Evolutionary conservation across 2,797 vertebrate genomes (phyloP).

Genomic region (Columba guinea): DNA sequence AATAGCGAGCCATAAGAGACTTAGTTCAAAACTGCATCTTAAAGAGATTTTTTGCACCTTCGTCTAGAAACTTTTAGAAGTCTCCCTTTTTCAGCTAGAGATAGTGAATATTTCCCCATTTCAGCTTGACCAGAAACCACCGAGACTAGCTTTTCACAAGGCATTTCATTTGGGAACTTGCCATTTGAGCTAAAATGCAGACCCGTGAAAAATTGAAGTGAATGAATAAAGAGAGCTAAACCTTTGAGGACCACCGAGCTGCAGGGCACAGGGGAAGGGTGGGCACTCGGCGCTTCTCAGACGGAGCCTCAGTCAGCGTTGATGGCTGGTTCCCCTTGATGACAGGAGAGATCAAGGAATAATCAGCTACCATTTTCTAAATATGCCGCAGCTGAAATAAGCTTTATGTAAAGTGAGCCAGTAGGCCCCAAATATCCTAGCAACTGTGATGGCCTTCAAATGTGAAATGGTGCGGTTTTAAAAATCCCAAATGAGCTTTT

Average conservation of each 20-base stretch:
- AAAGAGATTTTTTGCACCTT: background rate
- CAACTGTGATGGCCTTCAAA: constrained; percentile 3
- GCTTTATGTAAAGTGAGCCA: constrained; percentile 2
- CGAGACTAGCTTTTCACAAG: background rate
- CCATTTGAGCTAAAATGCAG: constrained; percentile 1
- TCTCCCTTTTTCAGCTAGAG: background rate
- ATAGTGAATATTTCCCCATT: background rate
- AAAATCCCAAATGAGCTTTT: background rate
- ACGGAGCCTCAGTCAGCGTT: background rate
- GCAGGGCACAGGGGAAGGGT: background rate
- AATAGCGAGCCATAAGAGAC: background rate
- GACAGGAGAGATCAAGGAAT: constrained; percentile 21
- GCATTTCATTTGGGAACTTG: constrained; percentile 8
- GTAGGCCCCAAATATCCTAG: constrained; percentile 35
- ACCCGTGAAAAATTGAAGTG: constrained; percentile 23
- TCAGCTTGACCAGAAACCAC: background rate
- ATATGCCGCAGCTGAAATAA: constrained; percentile 3
- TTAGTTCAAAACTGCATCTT: background rate
- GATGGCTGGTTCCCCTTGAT: constrained; percentile 12
- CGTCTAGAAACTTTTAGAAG: background rate
- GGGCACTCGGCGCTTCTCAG: background rate
- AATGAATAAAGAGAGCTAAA: constrained; percentile 1
- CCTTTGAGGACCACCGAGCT: constrained; percentile 4
- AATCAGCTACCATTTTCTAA: constrained; percentile 43
- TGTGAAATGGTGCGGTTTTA: background rate